phyloP scores from a whole-genome alignment of 2,888 invertebrate genomes.

The Clivina fossor region DNA sequence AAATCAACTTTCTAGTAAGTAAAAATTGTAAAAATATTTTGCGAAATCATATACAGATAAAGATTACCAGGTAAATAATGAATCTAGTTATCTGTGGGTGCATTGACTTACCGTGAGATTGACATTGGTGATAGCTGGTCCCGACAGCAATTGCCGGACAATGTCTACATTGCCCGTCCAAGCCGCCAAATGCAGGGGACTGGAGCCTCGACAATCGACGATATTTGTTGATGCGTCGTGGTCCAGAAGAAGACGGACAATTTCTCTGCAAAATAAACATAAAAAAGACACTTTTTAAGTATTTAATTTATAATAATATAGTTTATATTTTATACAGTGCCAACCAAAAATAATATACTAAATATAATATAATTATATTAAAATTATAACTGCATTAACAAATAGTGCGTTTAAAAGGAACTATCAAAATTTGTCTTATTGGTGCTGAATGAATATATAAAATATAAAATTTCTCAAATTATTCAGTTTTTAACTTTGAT shows the following conservation, averaged over 20 bases:
- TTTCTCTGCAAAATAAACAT: conserved; percentile 63
- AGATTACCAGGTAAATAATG: conserved; percentile 1
- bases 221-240: conserved; percentile 89
- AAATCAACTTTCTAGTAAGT: too few species aligned
- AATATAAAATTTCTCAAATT: too few species aligned
- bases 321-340: neutral
- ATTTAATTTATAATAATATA: neutral
- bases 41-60: too few species aligned
- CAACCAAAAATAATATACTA: too few species aligned
- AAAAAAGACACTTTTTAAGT: conserved; percentile 1
- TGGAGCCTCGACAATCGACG: conserved; percentile 87
- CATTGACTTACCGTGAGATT: conserved; percentile 73
- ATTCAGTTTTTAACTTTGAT: too few species aligned
- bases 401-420: too few species aligned
- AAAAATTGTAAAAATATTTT: too few species aligned
- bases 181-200: conserved; percentile 89
- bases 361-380: too few species aligned
- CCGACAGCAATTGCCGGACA: conserved; percentile 78
- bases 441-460: too few species aligned
- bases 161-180: conserved; percentile 93
- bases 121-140: conserved; percentile 80
- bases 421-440: too few species aligned
- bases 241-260: conserved; percentile 78
- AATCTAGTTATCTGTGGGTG: neutral
- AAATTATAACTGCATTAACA: too few species aligned